phyloP scores from a whole-genome alignment of 2,113 vertebrate species.

The Bagarius yarrelli region DNA sequence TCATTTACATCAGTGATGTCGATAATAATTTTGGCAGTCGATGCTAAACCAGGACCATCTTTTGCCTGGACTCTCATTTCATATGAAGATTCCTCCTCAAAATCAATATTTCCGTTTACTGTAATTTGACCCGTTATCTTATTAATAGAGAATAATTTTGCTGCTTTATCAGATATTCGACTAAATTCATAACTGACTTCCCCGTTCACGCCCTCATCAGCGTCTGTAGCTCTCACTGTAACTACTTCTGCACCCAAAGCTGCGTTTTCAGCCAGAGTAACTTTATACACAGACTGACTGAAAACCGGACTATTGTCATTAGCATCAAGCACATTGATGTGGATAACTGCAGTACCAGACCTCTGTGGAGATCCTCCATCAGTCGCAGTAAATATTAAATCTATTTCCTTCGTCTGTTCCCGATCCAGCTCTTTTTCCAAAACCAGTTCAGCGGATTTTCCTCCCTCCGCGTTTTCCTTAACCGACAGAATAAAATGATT shows the following conservation, averaged over 20 bases:
- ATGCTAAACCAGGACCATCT: slow-evolving; percentile 60
- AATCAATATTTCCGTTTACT: slow-evolving; percentile 61
- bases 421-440: too few species aligned
- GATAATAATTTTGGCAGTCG: slow-evolving; percentile 60
- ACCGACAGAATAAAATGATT: too few species aligned
- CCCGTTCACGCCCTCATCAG: slow-evolving; percentile 43
- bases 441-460: too few species aligned
- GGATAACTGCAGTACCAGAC: too few species aligned
- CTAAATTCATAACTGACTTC: slow-evolving; percentile 38
- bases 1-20: slow-evolving; percentile 70
- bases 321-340: too few species aligned
- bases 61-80: slow-evolving; percentile 67
- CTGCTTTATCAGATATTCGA: slow-evolving; percentile 9
- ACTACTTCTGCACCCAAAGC: slow-evolving; percentile 47
- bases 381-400: too few species aligned
- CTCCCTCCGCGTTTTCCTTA: too few species aligned
- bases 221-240: slow-evolving; percentile 66
- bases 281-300: too few species aligned
- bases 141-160: slow-evolving; percentile 29
- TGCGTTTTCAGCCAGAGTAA: slow-evolving; percentile 46
- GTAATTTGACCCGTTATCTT: slow-evolving; percentile 63
- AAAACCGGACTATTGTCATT: too few species aligned
- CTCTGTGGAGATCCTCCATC: too few species aligned
- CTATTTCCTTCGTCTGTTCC: too few species aligned
- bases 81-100: slow-evolving; percentile 58